These are phyloP conservation scores for Scaptomyza graminum DNA, from an alignment of 1,140 invertebrate species.

Conservation along the genomic window DNA sequence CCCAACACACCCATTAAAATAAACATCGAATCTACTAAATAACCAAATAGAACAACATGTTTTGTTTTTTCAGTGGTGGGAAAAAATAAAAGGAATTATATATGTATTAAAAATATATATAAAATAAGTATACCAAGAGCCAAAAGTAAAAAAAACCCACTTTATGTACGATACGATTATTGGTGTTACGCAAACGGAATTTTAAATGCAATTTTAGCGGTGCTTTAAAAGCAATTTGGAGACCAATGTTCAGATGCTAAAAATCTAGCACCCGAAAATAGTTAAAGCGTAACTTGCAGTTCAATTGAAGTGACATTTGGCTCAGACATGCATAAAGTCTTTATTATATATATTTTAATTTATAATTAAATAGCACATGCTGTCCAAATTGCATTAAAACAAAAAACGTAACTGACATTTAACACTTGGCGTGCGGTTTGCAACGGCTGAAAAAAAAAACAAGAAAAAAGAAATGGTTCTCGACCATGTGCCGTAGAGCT, in stretches of 20 bases:
- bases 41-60: conserved; percentile 46
- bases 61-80: conserved; percentile 20
- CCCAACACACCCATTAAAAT: conserved; percentile 74
- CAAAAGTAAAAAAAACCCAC: conserved; percentile 34
- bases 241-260: conserved; percentile 31
- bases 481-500: conserved; percentile 4
- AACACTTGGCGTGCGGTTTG: conserved; percentile 65
- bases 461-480: not conserved
- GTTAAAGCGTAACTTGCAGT: conserved; percentile 2
- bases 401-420: conserved; percentile 54
- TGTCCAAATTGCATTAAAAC: conserved; percentile 58
- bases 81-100: conserved; percentile 1
- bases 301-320: conserved; percentile 40
- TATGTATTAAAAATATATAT: conserved; percentile 10
- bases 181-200: conserved; percentile 60
- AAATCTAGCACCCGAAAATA: conserved; percentile 35
- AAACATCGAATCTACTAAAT: conserved; percentile 53
- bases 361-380: conserved; percentile 48
- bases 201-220: conserved; percentile 48
- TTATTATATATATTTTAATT: conserved; percentile 35
- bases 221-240: conserved; percentile 64
- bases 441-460: not conserved
- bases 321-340: not conserved
- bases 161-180: conserved; percentile 73
- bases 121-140: conserved; percentile 30